Base-by-base conservation (phyloP, 1,140 invertebrate species). In the Habropoda laboriosa region DNA sequence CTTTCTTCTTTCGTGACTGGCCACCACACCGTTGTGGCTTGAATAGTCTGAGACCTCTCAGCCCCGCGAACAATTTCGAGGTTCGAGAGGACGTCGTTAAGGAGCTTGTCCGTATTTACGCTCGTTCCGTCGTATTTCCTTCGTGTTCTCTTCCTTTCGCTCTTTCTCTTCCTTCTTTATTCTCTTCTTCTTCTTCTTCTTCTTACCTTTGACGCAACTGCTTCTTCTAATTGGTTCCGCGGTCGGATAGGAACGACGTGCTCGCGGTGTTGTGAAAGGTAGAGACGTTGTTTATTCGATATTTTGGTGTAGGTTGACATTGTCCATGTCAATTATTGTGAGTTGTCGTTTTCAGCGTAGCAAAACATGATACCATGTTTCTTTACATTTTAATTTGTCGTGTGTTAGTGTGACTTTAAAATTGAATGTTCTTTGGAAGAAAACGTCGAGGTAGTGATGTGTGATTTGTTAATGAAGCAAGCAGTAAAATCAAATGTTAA, bases 41-140 rank as follows among this genome's bases (percentile, higher is more conserved):
- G 67, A 71, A 63, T 72, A 53, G 58, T 45, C 57, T 27, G 38
- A 42, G 38, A 57, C 49, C n/a, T 73, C 42, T 45, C 57, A 49
- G 45, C 42, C n/a, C n/a, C 32, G 40, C n/a, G 75, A 12, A 63
- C 70, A 53, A 71, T 79, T 79, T 73, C 60, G 4, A 35, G 47
- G 0, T 79, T 64, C 58, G 70, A 18, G 58, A 27, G 58, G 27
- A 79, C 49, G 38, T 73, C 70, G 49, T 73, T 79, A 73, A 79
- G 67, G 42, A 71, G 55, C 45, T 35, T 16, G 30, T 4, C 12
- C 32, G 30, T 35, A 16, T 60, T 71, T 71, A 40, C 55, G 30
- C 35, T 42, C 47, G 30, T 18, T 64, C 16, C 6, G 45, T 21
- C 35, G 18, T 60, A 21, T 64, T 47, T 24, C 6, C 27, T 24